Conservation (phyloP, 2,888 invertebrate species). For the Junonia oenone region DNA sequence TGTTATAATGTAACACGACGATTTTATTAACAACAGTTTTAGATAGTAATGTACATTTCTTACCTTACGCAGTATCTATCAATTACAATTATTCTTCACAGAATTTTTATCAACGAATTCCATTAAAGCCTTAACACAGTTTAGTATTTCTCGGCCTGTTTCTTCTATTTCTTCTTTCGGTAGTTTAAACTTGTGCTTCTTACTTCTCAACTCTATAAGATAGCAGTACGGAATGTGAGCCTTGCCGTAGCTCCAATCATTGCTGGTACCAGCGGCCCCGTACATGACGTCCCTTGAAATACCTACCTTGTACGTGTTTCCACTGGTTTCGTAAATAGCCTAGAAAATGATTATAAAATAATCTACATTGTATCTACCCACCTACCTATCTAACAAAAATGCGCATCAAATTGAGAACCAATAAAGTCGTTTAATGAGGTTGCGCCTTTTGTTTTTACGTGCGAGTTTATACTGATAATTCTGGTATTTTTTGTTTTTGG, state of each 20-base stretch:
- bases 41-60: no score
- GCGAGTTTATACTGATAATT: no score
- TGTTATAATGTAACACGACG: no score
- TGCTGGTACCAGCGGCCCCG: slow-evolving; percentile 62
- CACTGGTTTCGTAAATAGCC: slow-evolving; percentile 59
- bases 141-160: slow-evolving; percentile 56
- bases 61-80: no score
- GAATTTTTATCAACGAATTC: slow-evolving; percentile 49
- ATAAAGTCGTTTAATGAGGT: no score
- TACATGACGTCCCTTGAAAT: slow-evolving; percentile 68
- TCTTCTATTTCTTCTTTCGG: slow-evolving; percentile 61
- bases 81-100: neutral
- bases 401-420: no score
- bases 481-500: no score
- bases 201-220: slow-evolving; percentile 62
- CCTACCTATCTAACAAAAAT: neutral
- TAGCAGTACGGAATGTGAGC: slow-evolving; percentile 63
- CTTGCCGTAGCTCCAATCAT: slow-evolving; percentile 59
- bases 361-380: no score
- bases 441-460: no score
- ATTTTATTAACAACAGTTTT: no score
- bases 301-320: slow-evolving; percentile 64
- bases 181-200: slow-evolving; percentile 54
- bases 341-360: slow-evolving; percentile 25
- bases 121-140: slow-evolving; percentile 55